Base-by-base conservation (phyloP, 2,888 invertebrate genomes). In the Scaptomyza parva region DNA sequence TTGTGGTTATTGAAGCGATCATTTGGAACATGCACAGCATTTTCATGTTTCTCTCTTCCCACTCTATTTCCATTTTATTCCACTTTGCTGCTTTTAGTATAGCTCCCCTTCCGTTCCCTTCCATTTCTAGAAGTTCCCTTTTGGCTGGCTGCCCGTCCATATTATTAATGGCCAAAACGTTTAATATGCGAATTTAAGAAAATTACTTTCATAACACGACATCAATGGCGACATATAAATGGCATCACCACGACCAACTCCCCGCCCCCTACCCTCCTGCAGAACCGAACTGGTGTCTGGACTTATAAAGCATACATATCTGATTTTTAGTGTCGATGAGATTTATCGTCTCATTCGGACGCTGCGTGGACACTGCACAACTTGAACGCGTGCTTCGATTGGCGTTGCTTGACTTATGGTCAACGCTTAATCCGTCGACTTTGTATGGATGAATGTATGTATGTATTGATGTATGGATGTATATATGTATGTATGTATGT, bases 1-100 rank as follows among this genome's bases (percentile, higher is more conserved):
- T 82, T 84, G 88, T 87, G 88, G 88, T 86, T 86, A 88, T 88
- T 86, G 87, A 88, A 88, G 86, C 87, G 88, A 84, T 88, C 88
- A 88, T 88, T 88, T 69, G 84, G 88, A 86, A 88, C 88, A 86
- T 88, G 87, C 86, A 85, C 75, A 83, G 83, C 75, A 81, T 81
- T 84, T 83, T 84, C 82, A 81, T 78, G 81, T 70, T 79, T 82
- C 51, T 50, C 17, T 48, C 26, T 3, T 35, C 14, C 12, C 12
- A 20, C 12, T 12, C 45, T 22, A 6, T 40, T 11, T 30, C 37
- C 17, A 17, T 37, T 9, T 37, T 37, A n/a, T 50, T 41, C 18
- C 51, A 9, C 41, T 26, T 45, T 55, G 35, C 48, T 40, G 52
- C 39, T 53, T 48, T 68, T 76, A 51, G 60, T 68, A 44, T 58